Percentiles rank a stretch among this genome's conserved stretches.
Evolutionary conservation across 2,797 vertebrate genomes (phyloP).

Genomic region (Lateolabrax maculatus): DNA sequence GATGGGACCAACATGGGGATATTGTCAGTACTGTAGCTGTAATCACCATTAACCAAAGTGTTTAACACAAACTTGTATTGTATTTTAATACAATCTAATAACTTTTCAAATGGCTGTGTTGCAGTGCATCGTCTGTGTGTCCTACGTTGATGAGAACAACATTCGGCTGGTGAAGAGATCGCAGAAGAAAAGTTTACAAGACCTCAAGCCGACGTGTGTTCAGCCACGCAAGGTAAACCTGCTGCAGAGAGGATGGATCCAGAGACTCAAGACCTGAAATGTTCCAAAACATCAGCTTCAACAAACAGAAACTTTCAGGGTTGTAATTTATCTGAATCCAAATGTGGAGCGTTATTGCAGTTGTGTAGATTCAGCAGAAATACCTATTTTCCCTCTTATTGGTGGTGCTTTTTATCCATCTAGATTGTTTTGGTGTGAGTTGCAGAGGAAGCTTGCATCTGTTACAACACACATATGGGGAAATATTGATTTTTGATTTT

Average conservation of each 20-base stretch:
- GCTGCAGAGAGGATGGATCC: background rate
- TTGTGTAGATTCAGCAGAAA: background rate
- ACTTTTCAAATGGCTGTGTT: conserved; percentile 1
- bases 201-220: conserved; percentile 68
- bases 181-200: conserved; percentile 84
- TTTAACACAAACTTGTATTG: too few relatives aligned
- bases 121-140: conserved; percentile 86
- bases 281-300: background rate
- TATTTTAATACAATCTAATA: too few relatives aligned
- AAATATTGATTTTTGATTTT: too few relatives aligned
- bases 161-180: conserved; percentile 83
- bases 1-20: background rate
- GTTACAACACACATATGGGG: too few relatives aligned
- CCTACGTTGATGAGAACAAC: conserved; percentile 86
- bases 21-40: background rate
- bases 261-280: background rate
- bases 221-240: conserved; percentile 78
- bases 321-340: background rate
- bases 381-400: too few relatives aligned
- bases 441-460: too few relatives aligned
- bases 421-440: too few relatives aligned
- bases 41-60: background rate
- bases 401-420: too few relatives aligned
- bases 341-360: background rate
- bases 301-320: background rate